phyloP scores from a whole-genome alignment of 2,888 invertebrate genomes.

The Acleris emargana region DNA sequence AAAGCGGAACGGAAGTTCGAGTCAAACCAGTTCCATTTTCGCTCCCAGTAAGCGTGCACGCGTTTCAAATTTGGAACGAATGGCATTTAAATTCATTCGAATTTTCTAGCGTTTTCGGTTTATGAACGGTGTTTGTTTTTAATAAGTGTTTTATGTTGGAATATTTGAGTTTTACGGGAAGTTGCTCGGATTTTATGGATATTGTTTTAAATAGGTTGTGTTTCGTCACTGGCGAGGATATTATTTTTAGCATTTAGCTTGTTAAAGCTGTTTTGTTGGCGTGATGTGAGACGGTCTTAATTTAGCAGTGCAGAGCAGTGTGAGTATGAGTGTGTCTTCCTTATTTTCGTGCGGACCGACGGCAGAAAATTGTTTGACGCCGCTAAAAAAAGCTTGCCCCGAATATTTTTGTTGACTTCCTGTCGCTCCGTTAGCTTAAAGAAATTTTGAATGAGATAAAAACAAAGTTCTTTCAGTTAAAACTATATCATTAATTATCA shows the following conservation, averaged over 20 bases:
- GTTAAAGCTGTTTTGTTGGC: constrained; percentile 71
- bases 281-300: constrained; percentile 77
- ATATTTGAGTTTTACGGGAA: constrained; percentile 1
- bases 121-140: constrained; percentile 39
- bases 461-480: background rate
- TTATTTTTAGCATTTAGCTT: constrained; percentile 81
- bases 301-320: constrained; percentile 75
- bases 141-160: constrained; percentile 32
- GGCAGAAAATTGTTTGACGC: constrained; percentile 46
- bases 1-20: constrained; percentile 62
- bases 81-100: constrained; percentile 50
- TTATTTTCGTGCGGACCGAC: constrained; percentile 61
- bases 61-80: constrained; percentile 53
- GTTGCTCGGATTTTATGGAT: constrained; percentile 34
- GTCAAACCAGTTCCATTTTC: constrained; percentile 80
- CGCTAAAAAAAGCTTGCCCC: constrained; percentile 35
- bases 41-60: constrained; percentile 63
- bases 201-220: constrained; percentile 66
- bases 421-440: constrained; percentile 16
- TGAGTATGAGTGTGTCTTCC: constrained; percentile 74
- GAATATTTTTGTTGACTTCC: constrained; percentile 36
- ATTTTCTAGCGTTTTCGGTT: constrained; percentile 38
- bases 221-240: constrained; percentile 69
- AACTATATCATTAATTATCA: no score
- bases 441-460: background rate